Conservation (phyloP, 2,797 vertebrate species). For the Darevskia mixta region DNA sequence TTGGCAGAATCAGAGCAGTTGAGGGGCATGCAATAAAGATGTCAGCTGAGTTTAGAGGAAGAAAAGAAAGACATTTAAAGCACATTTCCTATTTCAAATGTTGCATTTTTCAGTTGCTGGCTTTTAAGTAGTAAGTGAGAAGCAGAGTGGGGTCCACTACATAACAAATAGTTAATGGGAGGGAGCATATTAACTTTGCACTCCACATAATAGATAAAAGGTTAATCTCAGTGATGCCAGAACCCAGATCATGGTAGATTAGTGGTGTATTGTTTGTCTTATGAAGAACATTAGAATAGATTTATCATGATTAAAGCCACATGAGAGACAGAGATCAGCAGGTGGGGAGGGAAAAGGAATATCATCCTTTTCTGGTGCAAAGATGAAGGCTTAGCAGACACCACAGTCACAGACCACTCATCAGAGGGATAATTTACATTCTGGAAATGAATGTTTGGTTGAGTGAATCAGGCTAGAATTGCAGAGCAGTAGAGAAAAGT, state of each 20-base stretch:
- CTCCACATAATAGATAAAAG: conserved; percentile 74
- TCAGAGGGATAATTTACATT: conserved; percentile 61
- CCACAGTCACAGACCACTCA: conserved; percentile 49
- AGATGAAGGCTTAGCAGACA: conserved; percentile 51
- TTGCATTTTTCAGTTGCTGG: conserved; percentile 63
- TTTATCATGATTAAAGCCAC: conserved; percentile 73
- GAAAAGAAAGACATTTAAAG: conserved; percentile 22
- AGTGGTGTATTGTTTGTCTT: conserved; percentile 74
- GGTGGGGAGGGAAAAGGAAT: conserved; percentile 50
- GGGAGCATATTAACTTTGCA: conserved; percentile 65
- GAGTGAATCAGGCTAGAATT: conserved; percentile 44
- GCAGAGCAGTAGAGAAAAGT: conserved; percentile 47
- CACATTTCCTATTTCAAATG: conserved; percentile 37
- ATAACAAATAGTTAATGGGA: conserved; percentile 71
- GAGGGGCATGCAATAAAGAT: too few relatives aligned
- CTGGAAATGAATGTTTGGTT: conserved; percentile 48
- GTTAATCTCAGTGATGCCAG: conserved; percentile 69
- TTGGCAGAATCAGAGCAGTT: too few relatives aligned
- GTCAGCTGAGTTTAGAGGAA: neutral
- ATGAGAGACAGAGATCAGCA: conserved; percentile 33
- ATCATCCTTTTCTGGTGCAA: conserved; percentile 47
- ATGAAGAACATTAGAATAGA: conserved; percentile 78
- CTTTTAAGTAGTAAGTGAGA: conserved; percentile 60
- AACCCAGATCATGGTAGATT: conserved; percentile 76
- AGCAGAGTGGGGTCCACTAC: conserved; percentile 46